Conservation (phyloP, 2,113 vertebrate genomes). For the Colossoma macropomum region DNA sequence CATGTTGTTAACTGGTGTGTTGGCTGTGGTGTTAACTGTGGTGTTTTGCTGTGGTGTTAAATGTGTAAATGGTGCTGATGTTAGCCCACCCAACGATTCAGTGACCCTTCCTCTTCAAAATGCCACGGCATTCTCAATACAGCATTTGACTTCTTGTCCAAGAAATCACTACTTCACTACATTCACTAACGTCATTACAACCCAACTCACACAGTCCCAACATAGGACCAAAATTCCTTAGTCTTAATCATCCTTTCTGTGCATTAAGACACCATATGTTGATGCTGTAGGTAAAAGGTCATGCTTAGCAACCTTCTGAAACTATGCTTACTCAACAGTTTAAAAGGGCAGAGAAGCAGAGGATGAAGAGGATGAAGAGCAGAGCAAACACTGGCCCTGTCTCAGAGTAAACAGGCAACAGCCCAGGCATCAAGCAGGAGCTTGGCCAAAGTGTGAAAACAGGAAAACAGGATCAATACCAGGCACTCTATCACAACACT, state of each 20-base stretch:
- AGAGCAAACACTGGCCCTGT: slow-evolving; percentile 43
- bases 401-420: slow-evolving; percentile 43
- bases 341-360: slow-evolving; percentile 27
- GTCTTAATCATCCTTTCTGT: neutral
- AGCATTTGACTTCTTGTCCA: neutral
- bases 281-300: neutral
- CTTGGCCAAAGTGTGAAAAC: slow-evolving; percentile 34
- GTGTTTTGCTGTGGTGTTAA: neutral
- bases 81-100: slow-evolving; percentile 20
- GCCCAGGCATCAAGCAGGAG: slow-evolving; percentile 30
- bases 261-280: neutral
- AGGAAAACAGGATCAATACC: slow-evolving; percentile 54
- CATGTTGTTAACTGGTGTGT: too few relatives aligned
- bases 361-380: slow-evolving; percentile 42
- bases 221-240: neutral
- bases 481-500: slow-evolving; percentile 34
- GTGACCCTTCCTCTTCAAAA: slow-evolving; percentile 29
- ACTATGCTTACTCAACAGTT: slow-evolving; percentile 29
- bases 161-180: neutral
- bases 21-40: neutral
- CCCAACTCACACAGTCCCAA: neutral
- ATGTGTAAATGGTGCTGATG: neutral
- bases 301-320: neutral
- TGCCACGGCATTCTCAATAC: neutral
- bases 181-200: neutral